phyloP scores from a whole-genome alignment of 2,888 invertebrate species.

The Drosophila antonietae region DNA sequence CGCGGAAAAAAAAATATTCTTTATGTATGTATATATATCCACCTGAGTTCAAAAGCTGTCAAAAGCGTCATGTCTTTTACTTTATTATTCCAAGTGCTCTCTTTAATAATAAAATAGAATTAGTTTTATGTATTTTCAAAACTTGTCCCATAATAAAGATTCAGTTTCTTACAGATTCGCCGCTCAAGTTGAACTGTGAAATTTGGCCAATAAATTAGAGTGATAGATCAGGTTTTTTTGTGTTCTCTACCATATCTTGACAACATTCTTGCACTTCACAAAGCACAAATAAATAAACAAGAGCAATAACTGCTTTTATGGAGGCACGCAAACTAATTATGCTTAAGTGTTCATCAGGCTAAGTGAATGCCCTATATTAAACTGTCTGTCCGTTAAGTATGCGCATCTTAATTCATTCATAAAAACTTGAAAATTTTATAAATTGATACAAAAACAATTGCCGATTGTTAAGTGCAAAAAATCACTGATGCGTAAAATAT shows the following conservation, averaged over 20 bases:
- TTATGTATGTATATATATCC: not conserved
- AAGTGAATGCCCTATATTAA: slow-evolving; percentile 60
- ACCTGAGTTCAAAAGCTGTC: not conserved
- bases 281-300: not conserved
- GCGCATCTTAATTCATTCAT: slow-evolving; percentile 61
- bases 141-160: slow-evolving; percentile 9
- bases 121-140: slow-evolving; percentile 5
- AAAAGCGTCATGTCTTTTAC: not conserved
- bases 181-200: not conserved
- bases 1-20: slow-evolving; percentile 4
- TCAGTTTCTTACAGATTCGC: slow-evolving; percentile 4
- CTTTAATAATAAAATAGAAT: not conserved
- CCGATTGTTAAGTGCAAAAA: slow-evolving; percentile 41
- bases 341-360: slow-evolving; percentile 10
- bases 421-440: slow-evolving; percentile 36
- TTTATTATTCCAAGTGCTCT: not conserved
- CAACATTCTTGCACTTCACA: not conserved
- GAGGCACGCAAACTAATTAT: slow-evolving; percentile 16
- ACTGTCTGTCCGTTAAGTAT: slow-evolving; percentile 8
- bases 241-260: not conserved
- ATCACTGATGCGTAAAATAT: slow-evolving; percentile 50
- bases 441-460: slow-evolving; percentile 42
- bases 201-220: not conserved
- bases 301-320: not conserved
- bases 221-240: slow-evolving; percentile 1